phyloP scores from a whole-genome alignment of 2,113 vertebrate genomes.

The Chrysochloris asiatica region DNA sequence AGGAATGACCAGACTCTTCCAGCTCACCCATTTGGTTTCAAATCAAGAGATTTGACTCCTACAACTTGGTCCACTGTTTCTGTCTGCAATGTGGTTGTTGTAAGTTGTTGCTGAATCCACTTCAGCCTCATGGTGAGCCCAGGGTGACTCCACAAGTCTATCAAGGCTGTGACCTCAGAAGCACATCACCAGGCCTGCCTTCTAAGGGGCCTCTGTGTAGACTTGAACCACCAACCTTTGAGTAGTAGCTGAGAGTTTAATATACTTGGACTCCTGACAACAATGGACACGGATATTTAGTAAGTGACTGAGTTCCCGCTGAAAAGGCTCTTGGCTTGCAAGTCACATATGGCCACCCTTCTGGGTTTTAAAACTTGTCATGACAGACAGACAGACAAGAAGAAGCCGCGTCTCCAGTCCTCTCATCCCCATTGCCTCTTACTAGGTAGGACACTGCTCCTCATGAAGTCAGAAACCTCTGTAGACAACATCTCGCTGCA shows the following conservation, averaged over 20 bases:
- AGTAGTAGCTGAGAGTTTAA: neutral
- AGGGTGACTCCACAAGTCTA: neutral
- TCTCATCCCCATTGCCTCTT: too few relatives aligned
- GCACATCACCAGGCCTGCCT: neutral
- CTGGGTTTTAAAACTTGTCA: constrained; percentile 63
- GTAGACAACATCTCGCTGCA: neutral
- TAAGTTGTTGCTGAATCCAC: neutral
- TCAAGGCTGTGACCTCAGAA: neutral
- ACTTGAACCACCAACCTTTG: neutral
- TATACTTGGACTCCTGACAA: neutral
- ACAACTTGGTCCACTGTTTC: neutral
- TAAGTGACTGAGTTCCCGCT: constrained; percentile 67
- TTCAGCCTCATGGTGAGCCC: neutral
- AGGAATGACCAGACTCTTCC: neutral
- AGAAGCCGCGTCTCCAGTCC: constrained; percentile 15
- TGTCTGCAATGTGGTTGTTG: neutral
- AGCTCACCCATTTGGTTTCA: neutral
- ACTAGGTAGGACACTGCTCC: constrained; percentile 65
- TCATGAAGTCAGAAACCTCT: constrained; percentile 48
- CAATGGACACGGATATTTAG: constrained; percentile 41
- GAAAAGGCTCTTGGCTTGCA: constrained; percentile 72
- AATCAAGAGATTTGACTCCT: neutral
- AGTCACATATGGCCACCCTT: neutral
- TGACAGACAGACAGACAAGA: constrained; percentile 40
- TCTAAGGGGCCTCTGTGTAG: neutral